phyloP scores from a whole-genome alignment of 1,140 invertebrate species.

The Aphelinus atriplicis region DNA sequence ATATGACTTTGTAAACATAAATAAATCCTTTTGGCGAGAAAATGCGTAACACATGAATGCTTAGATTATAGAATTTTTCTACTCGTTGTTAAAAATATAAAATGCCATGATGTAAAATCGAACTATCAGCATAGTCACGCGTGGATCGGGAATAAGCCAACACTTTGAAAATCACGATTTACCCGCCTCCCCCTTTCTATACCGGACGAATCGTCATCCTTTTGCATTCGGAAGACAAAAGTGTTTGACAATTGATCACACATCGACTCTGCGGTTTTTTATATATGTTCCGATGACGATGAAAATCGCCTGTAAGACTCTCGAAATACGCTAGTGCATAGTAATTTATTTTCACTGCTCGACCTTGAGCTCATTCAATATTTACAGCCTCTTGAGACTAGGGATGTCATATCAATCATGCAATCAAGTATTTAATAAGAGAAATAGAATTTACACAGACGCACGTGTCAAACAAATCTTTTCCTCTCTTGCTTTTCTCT shows the following conservation, averaged over 20 bases:
- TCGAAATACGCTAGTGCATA: slow-evolving; percentile 56
- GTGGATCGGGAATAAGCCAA: slow-evolving; percentile 15
- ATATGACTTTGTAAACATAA: not conserved
- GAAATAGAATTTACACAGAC: slow-evolving; percentile 33
- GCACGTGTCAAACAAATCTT: slow-evolving; percentile 20
- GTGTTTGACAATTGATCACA: not conserved
- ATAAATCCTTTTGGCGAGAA: not conserved
- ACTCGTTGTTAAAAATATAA: slow-evolving; percentile 10
- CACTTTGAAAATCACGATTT: slow-evolving; percentile 36
- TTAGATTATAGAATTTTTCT: slow-evolving; percentile 15
- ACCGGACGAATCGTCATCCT: too few species aligned
- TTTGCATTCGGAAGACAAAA: too few species aligned
- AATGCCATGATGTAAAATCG: not conserved
- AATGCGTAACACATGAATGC: not conserved
- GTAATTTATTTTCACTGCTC: slow-evolving; percentile 61
- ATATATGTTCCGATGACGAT: slow-evolving; percentile 23
- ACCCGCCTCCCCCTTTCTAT: slow-evolving; percentile 18
- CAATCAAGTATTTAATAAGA: slow-evolving; percentile 55
- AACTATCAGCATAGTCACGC: slow-evolving; percentile 1
- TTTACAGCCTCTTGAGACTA: slow-evolving; percentile 45
- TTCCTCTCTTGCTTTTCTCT: slow-evolving; percentile 37
- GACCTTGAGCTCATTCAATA: slow-evolving; percentile 51
- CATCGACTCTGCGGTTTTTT: slow-evolving; percentile 33
- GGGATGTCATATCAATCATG: slow-evolving; percentile 62
- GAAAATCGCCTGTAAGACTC: slow-evolving; percentile 54